These are phyloP conservation scores for Mustelus asterias DNA, from an alignment of 2,113 vertebrate genomes.

Conservation along the genomic window DNA sequence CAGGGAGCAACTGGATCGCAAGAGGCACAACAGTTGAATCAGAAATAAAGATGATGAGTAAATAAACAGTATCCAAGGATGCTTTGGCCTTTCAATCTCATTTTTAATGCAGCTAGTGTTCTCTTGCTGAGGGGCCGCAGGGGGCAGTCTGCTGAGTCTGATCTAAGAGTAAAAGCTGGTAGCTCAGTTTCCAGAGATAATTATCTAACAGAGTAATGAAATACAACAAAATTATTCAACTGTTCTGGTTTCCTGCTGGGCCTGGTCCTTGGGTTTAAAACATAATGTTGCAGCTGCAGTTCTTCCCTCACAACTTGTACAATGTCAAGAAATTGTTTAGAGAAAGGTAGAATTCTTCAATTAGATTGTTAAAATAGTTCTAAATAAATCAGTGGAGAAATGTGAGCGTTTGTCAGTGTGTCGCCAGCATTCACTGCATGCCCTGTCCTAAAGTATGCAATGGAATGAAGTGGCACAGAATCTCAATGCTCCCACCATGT, in stretches of 20 bases:
- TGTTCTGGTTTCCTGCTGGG: neutral
- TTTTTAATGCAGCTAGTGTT: neutral
- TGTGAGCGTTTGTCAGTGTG: neutral
- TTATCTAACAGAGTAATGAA: neutral
- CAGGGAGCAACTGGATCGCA: neutral
- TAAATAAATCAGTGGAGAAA: neutral
- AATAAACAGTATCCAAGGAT: neutral
- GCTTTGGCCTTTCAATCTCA: neutral
- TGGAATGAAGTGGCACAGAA: neutral
- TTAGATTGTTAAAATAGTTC: neutral
- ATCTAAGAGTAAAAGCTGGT: neutral
- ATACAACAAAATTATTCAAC: neutral
- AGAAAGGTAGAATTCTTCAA: neutral
- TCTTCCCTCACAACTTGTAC: neutral
- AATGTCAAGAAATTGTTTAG: neutral
- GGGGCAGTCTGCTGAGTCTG: neutral
- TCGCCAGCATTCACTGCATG: neutral
- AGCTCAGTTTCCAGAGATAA: neutral
- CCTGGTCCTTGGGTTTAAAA: neutral
- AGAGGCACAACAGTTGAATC: neutral
- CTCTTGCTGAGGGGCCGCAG: neutral
- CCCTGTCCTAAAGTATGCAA: neutral
- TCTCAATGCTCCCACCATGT: neutral
- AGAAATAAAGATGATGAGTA: neutral
- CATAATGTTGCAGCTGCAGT: neutral